Conservation (phyloP, 2,797 vertebrate species). For the Acipenser ruthenus region DNA sequence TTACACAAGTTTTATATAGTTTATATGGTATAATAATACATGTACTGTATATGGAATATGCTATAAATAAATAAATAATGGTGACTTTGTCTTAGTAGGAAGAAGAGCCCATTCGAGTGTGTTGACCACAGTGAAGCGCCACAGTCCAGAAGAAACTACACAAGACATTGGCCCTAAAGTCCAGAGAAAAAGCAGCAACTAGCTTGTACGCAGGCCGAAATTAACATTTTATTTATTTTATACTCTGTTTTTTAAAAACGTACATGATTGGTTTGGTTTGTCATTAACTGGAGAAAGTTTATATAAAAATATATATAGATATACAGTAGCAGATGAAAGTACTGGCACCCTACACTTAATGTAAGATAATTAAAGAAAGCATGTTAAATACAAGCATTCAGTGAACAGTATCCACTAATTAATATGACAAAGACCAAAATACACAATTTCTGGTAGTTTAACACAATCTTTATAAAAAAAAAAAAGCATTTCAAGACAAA, state of each 20-base stretch:
- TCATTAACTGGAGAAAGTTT: not conserved
- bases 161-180: constrained; percentile 58
- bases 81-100: constrained; percentile 44
- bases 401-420: too few species aligned
- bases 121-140: constrained; percentile 61
- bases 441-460: too few species aligned
- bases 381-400: too few species aligned
- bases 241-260: too few species aligned
- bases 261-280: not conserved
- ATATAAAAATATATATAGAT: not conserved
- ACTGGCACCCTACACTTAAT: too few species aligned
- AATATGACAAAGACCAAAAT: too few species aligned
- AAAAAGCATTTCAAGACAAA: too few species aligned
- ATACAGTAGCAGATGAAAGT: too few species aligned
- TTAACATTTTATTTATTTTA: not conserved
- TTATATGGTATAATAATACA: too few species aligned
- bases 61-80: not conserved
- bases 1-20: too few species aligned
- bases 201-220: constrained; percentile 41
- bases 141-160: constrained; percentile 58
- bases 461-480: too few species aligned
- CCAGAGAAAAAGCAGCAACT: constrained; percentile 66
- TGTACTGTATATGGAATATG: not conserved
- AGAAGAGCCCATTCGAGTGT: constrained; percentile 43
- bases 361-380: too few species aligned